Conservation (phyloP, 2,113 vertebrate genomes). For the Ornithorhynchus anatinus region DNA sequence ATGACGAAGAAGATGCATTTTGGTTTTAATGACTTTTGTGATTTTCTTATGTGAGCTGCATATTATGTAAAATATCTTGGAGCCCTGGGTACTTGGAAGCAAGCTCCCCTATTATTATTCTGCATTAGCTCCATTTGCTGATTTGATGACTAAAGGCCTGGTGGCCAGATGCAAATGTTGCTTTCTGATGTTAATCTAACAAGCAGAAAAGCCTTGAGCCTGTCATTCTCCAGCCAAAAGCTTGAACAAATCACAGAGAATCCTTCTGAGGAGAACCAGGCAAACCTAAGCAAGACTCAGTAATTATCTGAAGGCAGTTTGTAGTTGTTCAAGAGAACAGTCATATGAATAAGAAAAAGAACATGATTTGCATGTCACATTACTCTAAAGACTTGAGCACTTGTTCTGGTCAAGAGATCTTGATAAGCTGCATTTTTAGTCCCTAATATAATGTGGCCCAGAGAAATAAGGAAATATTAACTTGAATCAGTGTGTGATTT, state of each 20-base stretch:
- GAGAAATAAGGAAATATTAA: constrained; percentile 4
- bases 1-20: constrained; percentile 59
- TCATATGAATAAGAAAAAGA: neutral
- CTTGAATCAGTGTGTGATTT: neutral
- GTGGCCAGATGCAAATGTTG: constrained; percentile 66
- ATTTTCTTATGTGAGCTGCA: constrained; percentile 46
- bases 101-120: constrained; percentile 67
- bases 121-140: constrained; percentile 66
- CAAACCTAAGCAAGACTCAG: constrained; percentile 39
- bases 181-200: constrained; percentile 67
- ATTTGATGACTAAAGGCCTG: constrained; percentile 63
- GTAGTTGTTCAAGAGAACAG: constrained; percentile 32
- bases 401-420: neutral
- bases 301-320: constrained; percentile 38
- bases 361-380: neutral
- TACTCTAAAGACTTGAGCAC: neutral
- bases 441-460: neutral
- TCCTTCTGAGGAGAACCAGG: neutral
- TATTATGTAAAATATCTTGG: constrained; percentile 53
- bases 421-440: neutral
- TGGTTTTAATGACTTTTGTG: constrained; percentile 58
- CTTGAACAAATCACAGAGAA: constrained; percentile 32
- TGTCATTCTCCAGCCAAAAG: constrained; percentile 29
- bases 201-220: constrained; percentile 5
- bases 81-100: constrained; percentile 50